Conservation (phyloP, 2,113 vertebrate species). For the Hystrix cristata region DNA sequence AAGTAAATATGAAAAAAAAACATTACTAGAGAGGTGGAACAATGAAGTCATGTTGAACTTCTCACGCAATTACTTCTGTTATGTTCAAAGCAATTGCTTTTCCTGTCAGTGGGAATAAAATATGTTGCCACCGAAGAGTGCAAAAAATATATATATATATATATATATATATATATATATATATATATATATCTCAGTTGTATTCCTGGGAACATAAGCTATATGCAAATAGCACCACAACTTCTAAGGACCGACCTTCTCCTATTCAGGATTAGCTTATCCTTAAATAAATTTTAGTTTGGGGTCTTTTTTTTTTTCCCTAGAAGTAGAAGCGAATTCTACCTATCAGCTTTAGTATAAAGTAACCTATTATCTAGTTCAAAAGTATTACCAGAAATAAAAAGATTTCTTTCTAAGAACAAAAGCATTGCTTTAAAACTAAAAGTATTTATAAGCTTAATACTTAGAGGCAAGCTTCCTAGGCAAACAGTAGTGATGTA, state of each 20-base stretch:
- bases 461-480: background rate
- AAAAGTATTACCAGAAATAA: background rate
- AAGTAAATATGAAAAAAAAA: constrained; percentile 4
- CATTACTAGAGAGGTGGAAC: background rate
- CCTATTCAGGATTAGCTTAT: background rate
- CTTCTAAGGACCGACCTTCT: background rate
- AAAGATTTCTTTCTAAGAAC: background rate
- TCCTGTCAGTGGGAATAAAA: constrained; percentile 76
- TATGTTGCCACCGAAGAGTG: constrained; percentile 28
- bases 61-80: constrained; percentile 66
- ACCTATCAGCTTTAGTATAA: background rate
- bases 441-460: constrained; percentile 30
- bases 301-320: background rate
- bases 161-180: too few species aligned
- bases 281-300: constrained; percentile 7
- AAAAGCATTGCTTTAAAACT: background rate
- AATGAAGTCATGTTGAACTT: constrained; percentile 74
- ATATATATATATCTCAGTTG: background rate
- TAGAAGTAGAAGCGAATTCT: background rate
- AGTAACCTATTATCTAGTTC: background rate
- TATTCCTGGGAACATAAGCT: constrained; percentile 48
- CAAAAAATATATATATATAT: too few species aligned
- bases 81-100: constrained; percentile 79
- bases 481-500: background rate
- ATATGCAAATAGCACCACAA: constrained; percentile 11